phyloP scores from a whole-genome alignment of 35 echinoderm and acorn worm species.

The Apostichopus californicus region DNA sequence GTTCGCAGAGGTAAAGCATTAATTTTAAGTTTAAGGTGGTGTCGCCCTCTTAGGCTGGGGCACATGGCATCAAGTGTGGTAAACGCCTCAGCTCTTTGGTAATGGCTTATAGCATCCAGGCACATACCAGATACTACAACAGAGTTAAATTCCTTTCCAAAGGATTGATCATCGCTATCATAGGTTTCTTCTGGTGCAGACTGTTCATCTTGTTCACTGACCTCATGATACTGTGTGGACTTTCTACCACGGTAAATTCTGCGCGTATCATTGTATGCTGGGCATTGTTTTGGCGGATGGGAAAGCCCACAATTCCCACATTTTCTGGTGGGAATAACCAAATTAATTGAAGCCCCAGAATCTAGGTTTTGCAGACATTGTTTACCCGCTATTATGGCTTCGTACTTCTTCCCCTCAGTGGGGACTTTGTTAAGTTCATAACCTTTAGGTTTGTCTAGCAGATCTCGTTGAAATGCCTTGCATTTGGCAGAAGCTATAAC shows the following conservation, averaged over 20 bases:
- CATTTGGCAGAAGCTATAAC: conserved; percentile 46
- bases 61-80: no score
- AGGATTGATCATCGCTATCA: conserved; percentile 10
- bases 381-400: conserved; percentile 56
- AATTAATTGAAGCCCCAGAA: neutral
- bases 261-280: conserved; percentile 57
- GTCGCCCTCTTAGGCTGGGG: neutral
- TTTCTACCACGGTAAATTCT: neutral
- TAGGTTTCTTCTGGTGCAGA: neutral
- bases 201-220: neutral
- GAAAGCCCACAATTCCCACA: conserved; percentile 63
- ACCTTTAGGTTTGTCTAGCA: conserved; percentile 39
- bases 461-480: conserved; percentile 40
- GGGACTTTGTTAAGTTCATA: neutral
- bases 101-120: neutral
- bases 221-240: neutral
- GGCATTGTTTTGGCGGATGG: conserved; percentile 59
- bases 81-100: neutral
- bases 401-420: conserved; percentile 50
- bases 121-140: conserved; percentile 49
- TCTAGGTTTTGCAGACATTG: conserved; percentile 41
- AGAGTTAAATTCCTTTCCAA: neutral
- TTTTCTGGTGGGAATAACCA: neutral
- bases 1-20: conserved; percentile 62
- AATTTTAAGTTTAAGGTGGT: neutral